These are phyloP conservation scores for Augochlora pura DNA, from an alignment of 1,140 invertebrate genomes.

Conservation along the genomic window DNA sequence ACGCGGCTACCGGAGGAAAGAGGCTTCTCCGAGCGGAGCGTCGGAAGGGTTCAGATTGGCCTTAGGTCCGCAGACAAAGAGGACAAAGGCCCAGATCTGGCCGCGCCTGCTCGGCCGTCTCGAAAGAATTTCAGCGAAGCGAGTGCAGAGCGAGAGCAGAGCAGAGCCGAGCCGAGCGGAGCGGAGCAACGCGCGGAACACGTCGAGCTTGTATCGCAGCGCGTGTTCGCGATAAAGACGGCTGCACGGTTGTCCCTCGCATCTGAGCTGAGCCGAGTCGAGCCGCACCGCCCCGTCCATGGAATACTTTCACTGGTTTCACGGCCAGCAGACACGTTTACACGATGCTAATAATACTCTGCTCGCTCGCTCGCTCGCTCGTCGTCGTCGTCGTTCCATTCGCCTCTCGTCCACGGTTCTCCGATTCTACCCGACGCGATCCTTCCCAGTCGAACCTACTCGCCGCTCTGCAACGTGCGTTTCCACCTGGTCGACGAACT, in stretches of 20 bases:
- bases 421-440: background rate
- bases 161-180: conserved; percentile 1
- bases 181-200: conserved; percentile 37
- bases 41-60: conserved; percentile 51
- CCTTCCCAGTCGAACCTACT: too few relatives aligned
- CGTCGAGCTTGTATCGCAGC: conserved; percentile 33
- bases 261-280: conserved; percentile 17
- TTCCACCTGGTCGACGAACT: conserved; percentile 46
- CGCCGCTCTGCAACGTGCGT: too few relatives aligned
- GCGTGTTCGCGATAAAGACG: conserved; percentile 31
- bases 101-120: conserved; percentile 46
- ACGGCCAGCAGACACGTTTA: conserved; percentile 77
- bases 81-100: conserved; percentile 68
- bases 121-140: conserved; percentile 44
- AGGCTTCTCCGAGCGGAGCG: background rate
- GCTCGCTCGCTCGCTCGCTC: conserved; percentile 42
- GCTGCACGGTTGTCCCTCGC: conserved; percentile 55
- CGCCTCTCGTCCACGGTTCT: conserved; percentile 15
- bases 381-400: too few relatives aligned
- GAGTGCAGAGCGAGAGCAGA: background rate
- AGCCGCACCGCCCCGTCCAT: conserved; percentile 49
- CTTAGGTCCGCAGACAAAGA: conserved; percentile 61
- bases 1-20: background rate
- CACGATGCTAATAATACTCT: conserved; percentile 74
- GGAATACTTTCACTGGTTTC: conserved; percentile 79